A percentile compares a stretch with the other conserved stretches of the same genome.
Conservation (phyloP, 2,797 vertebrate genomes). For the Centroberyx gerrardi region DNA sequence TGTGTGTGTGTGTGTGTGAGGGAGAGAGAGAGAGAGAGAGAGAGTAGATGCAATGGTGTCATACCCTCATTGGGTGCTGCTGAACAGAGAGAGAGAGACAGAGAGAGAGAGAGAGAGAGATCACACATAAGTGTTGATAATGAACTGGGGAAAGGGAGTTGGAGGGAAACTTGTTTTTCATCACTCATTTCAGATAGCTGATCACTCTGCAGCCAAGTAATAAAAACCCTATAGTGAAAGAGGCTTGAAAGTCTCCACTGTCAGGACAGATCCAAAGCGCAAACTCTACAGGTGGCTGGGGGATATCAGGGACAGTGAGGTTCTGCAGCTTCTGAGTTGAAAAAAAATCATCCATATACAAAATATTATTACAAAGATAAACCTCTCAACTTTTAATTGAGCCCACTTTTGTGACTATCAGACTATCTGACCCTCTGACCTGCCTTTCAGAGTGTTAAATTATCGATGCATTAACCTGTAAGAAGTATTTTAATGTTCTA, state of each 20-base stretch:
- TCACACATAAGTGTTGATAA: background rate
- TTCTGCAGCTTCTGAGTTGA: no score
- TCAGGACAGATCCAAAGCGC: background rate
- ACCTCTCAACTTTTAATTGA: no score
- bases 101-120: background rate
- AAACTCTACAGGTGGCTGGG: no score
- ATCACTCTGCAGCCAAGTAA: background rate
- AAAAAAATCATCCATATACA: no score
- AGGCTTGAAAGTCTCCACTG: background rate
- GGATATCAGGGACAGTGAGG: no score
- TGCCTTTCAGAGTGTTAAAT: background rate
- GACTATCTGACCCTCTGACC: no score
- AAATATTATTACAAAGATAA: no score
- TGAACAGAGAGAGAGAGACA: no score
- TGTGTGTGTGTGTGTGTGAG: constrained; percentile 5
- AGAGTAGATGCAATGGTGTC: background rate
- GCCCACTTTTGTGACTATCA: no score
- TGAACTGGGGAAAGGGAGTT: background rate
- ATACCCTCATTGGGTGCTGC: background rate
- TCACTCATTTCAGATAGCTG: background rate
- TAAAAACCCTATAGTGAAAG: background rate
- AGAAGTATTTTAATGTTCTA: no score
- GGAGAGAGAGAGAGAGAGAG: background rate
- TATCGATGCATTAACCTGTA: no score
- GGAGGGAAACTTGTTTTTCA: background rate